Evolutionary conservation across 1,140 invertebrate species (phyloP).

Genomic region (Tigriopus japonicus): DNA sequence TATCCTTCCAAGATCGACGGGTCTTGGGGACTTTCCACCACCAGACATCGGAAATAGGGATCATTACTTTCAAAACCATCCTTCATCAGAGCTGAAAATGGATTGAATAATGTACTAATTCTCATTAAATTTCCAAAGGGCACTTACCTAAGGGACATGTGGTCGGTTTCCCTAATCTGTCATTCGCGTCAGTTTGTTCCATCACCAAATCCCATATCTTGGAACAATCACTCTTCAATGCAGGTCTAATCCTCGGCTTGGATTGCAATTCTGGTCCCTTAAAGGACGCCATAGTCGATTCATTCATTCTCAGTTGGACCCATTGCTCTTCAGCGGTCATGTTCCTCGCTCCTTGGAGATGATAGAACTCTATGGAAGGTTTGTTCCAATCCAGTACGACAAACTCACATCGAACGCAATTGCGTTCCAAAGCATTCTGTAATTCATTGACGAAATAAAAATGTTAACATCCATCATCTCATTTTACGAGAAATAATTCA

Average conservation of each 20-base stretch:
- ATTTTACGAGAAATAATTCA: too few species aligned
- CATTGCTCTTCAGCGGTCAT: not conserved
- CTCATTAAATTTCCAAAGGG: too few species aligned
- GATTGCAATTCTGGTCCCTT: too few species aligned
- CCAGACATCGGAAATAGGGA: conserved; percentile 42
- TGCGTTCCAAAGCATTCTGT: not conserved
- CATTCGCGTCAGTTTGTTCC: too few species aligned
- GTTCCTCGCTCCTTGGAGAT: not conserved
- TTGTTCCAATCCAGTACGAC: not conserved
- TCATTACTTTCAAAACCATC: too few species aligned
- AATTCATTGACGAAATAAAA: not conserved
- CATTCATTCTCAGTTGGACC: not conserved
- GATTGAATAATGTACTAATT: too few species aligned
- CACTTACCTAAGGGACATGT: too few species aligned
- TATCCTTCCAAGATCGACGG: conserved; percentile 14
- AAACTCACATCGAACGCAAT: not conserved
- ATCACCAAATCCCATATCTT: too few species aligned
- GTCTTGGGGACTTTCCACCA: conserved; percentile 33
- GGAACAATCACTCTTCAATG: too few species aligned
- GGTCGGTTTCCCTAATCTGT: too few species aligned
- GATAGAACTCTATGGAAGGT: not conserved
- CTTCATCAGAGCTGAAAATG: too few species aligned
- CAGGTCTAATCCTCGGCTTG: too few species aligned
- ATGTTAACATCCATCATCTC: not conserved
- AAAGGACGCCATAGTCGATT: not conserved